A percentile compares a stretch with the other conserved stretches of the same genome.
These are phyloP conservation scores for Oreochromis aureus DNA, from an alignment of 2,113 vertebrate genomes.

Conservation along the genomic window DNA sequence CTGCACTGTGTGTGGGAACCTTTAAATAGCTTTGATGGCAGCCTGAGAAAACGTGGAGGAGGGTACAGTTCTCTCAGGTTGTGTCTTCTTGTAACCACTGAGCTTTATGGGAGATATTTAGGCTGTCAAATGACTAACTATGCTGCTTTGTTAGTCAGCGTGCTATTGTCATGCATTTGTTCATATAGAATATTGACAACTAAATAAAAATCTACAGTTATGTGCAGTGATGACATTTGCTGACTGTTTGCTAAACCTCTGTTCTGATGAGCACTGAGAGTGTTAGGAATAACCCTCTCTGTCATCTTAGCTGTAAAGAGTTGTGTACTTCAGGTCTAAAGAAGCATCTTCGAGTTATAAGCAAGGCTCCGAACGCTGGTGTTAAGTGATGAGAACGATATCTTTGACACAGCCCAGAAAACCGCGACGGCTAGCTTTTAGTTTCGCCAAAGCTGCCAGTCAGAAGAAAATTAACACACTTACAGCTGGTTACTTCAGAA, in stretches of 20 bases:
- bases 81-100: neutral
- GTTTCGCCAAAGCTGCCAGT: neutral
- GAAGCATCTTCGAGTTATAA: neutral
- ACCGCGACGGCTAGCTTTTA: neutral
- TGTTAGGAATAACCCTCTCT: neutral
- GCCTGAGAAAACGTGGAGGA: neutral
- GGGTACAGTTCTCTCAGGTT: neutral
- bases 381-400: neutral
- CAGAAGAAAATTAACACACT: neutral
- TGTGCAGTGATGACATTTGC: neutral
- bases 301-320: neutral
- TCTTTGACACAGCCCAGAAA: neutral
- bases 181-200: neutral
- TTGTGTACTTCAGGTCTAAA: neutral
- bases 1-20: neutral
- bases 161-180: rapidly evolving
- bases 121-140: neutral
- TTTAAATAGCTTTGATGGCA: constrained; percentile 11
- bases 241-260: neutral
- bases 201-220: neutral
- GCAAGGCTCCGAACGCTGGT: rapidly evolving
- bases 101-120: neutral
- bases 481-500: neutral
- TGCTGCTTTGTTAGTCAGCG: neutral
- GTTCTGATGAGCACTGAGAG: neutral